Evolutionary conservation across 1,140 invertebrate species (phyloP).

Genomic region (Solenopsis fugax): DNA sequence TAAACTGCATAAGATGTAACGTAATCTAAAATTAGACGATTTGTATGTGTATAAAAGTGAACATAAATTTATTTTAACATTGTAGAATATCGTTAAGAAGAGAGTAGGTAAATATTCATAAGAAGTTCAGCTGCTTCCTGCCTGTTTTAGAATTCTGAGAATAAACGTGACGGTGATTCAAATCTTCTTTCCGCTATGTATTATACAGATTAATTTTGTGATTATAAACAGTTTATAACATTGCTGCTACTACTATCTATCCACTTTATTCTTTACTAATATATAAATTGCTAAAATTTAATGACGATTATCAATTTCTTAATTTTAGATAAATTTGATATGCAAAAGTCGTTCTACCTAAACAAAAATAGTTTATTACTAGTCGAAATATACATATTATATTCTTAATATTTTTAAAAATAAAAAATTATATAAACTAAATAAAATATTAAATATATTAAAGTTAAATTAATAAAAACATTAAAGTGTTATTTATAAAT

Average conservation of each 20-base stretch:
- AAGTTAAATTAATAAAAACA: not conserved
- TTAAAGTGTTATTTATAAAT: not conserved
- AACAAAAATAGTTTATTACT: not conserved
- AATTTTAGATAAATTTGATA: slow-evolving; percentile 6
- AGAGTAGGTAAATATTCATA: slow-evolving; percentile 25
- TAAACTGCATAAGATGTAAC: not conserved
- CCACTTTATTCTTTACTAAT: not conserved
- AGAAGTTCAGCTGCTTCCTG: slow-evolving; percentile 31
- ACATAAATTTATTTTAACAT: slow-evolving; percentile 2
- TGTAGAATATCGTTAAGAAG: not conserved
- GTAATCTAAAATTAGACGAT: not conserved
- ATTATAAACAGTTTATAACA: not conserved
- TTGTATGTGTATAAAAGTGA: not conserved
- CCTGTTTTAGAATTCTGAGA: slow-evolving; percentile 19
- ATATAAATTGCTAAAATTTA: not conserved
- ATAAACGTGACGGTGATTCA: slow-evolving; percentile 43
- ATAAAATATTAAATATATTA: too few relatives aligned
- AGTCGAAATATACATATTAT: not conserved
- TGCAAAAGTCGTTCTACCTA: not conserved
- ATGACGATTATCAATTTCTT: not conserved
- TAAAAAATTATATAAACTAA: not conserved
- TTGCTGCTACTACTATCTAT: not conserved
- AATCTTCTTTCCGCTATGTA: not conserved
- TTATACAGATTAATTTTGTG: not conserved
- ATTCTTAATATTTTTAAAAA: not conserved